phyloP scores from a whole-genome alignment of 2,888 invertebrate genomes.

The Alsophila aescularia region DNA sequence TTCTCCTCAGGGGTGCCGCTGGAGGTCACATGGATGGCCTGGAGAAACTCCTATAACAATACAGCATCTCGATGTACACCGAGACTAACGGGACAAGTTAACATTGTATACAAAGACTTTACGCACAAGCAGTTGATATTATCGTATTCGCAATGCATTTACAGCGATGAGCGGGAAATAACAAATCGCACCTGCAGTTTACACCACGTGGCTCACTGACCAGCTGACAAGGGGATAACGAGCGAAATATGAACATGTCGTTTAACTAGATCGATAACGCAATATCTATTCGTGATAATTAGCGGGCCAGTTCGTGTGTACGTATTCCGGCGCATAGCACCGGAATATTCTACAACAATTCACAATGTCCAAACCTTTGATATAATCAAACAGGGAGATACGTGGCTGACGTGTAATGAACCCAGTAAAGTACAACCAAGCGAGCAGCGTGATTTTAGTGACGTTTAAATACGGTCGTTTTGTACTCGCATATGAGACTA shows the following conservation, averaged over 20 bases:
- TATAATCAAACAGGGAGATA: background rate
- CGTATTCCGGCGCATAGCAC: background rate
- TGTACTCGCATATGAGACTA: background rate
- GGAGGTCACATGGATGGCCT: slow-evolving; percentile 99
- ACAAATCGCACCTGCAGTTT: slow-evolving; percentile 16
- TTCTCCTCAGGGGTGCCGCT: slow-evolving; percentile 99
- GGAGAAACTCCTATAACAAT: slow-evolving; percentile 94
- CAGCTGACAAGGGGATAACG: slow-evolving; percentile 11
- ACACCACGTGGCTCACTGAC: background rate
- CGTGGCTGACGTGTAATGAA: background rate
- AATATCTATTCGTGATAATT: slow-evolving; percentile 16
- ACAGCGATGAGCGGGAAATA: slow-evolving; percentile 3
- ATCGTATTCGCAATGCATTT: slow-evolving; percentile 15
- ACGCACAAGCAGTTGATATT: background rate
- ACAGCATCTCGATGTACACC: slow-evolving; percentile 50
- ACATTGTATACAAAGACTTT: background rate
- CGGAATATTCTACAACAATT: background rate
- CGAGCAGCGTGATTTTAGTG: background rate
- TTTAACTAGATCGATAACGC: slow-evolving; percentile 22
- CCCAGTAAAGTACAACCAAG: too few species aligned
- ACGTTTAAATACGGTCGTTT: background rate
- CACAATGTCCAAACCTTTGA: background rate
- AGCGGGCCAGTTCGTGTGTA: slow-evolving; percentile 2
- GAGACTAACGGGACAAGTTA: slow-evolving; percentile 12
- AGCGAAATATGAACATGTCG: slow-evolving; percentile 10